Conservation (phyloP, 2,113 vertebrate genomes). For the Uria aalge region DNA sequence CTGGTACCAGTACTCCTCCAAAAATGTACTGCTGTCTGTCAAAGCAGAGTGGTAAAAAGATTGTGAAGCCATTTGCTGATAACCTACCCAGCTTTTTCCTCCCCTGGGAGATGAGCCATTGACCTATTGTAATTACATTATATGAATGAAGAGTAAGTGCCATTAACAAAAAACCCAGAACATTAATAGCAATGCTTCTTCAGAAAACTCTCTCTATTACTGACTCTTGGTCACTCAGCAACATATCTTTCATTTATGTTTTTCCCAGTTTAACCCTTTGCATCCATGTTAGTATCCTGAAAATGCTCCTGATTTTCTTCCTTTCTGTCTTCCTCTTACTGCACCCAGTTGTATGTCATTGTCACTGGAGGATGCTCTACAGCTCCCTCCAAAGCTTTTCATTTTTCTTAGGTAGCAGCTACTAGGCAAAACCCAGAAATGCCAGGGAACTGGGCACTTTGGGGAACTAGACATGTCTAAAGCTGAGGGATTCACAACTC, state of each 20-base stretch:
- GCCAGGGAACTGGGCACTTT: neutral
- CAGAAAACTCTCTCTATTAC: neutral
- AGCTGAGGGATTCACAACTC: neutral
- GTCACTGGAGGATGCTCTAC: neutral
- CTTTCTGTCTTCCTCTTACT: neutral
- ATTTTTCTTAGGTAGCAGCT: neutral
- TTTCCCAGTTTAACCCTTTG: neutral
- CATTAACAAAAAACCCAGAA: neutral
- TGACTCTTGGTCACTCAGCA: neutral
- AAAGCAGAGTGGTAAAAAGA: neutral
- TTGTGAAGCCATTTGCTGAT: neutral
- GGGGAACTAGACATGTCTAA: neutral
- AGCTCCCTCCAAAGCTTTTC: neutral
- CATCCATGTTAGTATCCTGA: neutral
- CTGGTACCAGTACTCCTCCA: neutral
- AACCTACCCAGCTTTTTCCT: neutral
- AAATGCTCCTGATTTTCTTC: neutral
- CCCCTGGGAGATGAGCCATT: neutral
- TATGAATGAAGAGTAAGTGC: neutral
- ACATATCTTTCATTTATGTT: neutral
- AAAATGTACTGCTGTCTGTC: neutral
- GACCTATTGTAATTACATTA: neutral
- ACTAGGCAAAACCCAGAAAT: neutral
- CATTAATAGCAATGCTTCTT: neutral
- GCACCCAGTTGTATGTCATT: rapidly evolving